Percentiles rank a stretch among this genome's conserved stretches.
Conservation (phyloP, 2,888 invertebrate species). For the Ophioninae sp. region DNA sequence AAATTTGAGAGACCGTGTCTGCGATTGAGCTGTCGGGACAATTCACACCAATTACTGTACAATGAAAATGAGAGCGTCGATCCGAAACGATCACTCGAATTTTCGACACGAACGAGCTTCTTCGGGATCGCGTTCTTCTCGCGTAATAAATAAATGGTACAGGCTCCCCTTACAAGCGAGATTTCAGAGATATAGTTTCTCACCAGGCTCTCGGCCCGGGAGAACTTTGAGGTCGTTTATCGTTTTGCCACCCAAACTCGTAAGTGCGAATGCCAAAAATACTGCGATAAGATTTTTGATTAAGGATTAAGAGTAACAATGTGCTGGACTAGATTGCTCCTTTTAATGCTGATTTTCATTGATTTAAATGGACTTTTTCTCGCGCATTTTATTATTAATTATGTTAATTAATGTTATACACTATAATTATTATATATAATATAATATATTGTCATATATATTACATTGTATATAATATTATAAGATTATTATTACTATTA, state of each 20-base stretch:
- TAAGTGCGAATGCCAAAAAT: background rate
- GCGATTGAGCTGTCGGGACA: conserved; percentile 59
- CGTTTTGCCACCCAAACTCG: background rate
- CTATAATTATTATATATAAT: no score
- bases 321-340: background rate
- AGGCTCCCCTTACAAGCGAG: conserved; percentile 14
- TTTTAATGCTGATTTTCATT: background rate
- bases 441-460: no score
- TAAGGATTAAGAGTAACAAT: background rate
- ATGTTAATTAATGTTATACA: no score
- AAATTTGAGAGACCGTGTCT: conserved; percentile 63
- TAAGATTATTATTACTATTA: no score
- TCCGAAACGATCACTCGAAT: conserved; percentile 48
- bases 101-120: conserved; percentile 21
- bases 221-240: background rate
- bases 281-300: background rate
- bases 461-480: no score
- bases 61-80: conserved; percentile 47
- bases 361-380: background rate
- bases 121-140: background rate
- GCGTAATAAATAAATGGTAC: conserved; percentile 14
- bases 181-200: conserved; percentile 6
- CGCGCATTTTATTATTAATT: no score
- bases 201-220: background rate
- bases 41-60: conserved; percentile 58